These are phyloP conservation scores for Aleiodes alternator DNA, from an alignment of 2,888 invertebrate genomes.

Conservation along the genomic window DNA sequence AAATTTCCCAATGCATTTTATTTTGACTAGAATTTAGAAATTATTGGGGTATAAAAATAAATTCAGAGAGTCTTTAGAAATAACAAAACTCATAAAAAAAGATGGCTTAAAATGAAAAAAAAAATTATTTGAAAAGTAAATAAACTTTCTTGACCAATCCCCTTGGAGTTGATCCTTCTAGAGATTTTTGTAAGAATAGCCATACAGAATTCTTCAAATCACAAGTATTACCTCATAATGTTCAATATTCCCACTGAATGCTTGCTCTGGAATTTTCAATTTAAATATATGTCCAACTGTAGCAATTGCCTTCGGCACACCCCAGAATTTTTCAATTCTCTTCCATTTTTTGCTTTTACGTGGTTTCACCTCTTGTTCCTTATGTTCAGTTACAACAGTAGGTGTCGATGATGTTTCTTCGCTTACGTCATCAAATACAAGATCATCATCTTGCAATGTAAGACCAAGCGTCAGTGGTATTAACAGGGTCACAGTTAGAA, in stretches of 20 bases:
- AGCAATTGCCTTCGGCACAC: conserved; percentile 79
- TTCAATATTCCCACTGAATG: conserved; percentile 82
- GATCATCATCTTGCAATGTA: conserved; percentile 70
- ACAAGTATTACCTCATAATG: conserved; percentile 81
- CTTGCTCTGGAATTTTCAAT: conserved; percentile 83
- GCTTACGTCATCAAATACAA: conserved; percentile 72
- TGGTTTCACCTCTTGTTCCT: conserved; percentile 47
- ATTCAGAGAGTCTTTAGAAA: neutral
- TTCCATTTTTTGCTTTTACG: conserved; percentile 31
- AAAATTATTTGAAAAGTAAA: neutral
- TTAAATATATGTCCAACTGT: conserved; percentile 85
- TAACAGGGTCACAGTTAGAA: conserved; percentile 62
- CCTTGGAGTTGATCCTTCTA: conserved; percentile 22
- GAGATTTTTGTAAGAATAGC: no score
- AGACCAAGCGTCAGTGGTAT: conserved; percentile 61
- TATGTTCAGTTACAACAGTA: conserved; percentile 45
- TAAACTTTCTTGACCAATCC: conserved; percentile 15
- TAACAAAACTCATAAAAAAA: neutral
- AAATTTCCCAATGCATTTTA: neutral
- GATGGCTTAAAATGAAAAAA: neutral
- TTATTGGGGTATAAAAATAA: neutral
- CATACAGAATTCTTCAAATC: neutral
- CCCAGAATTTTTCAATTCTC: conserved; percentile 72
- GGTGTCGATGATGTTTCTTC: conserved; percentile 62
- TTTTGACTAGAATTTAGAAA: neutral